Percentiles rank a stretch among this genome's conserved stretches.
phyloP scores from a whole-genome alignment of 92 coral and sea anemone genomes.

The Chrysogorgia sp. region DNA sequence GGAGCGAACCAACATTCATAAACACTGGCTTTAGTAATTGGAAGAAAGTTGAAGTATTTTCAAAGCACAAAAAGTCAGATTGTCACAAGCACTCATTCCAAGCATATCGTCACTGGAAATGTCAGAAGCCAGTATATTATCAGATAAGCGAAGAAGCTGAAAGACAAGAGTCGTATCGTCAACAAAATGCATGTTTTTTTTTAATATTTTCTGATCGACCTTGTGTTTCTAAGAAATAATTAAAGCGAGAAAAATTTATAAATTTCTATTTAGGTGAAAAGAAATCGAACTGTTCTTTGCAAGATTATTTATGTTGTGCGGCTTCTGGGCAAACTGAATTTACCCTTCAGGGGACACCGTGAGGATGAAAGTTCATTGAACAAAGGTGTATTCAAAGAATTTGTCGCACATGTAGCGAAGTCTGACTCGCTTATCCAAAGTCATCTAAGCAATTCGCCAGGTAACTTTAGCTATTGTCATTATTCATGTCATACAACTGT shows the following conservation, averaged over 20 bases:
- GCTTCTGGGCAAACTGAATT: no score
- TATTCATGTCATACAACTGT: neutral
- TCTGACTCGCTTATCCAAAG: neutral
- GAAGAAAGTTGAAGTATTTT: slow-evolving; percentile 11
- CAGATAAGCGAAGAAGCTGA: slow-evolving; percentile 19
- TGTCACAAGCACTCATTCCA: slow-evolving; percentile 34
- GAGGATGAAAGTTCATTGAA: slow-evolving; percentile 10
- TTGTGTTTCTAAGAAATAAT: neutral
- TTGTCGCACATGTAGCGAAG: slow-evolving; percentile 14
- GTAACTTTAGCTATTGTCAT: neutral
- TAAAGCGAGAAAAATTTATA: neutral
- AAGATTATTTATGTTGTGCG: slow-evolving; percentile 24
- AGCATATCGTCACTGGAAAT: slow-evolving; percentile 31
- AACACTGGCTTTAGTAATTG: slow-evolving; percentile 35
- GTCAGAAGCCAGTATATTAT: slow-evolving; percentile 16
- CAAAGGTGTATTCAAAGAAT: slow-evolving; percentile 30
- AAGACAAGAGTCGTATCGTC: slow-evolving; percentile 21
- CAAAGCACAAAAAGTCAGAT: slow-evolving; percentile 33
- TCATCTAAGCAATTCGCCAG: slow-evolving; percentile 15
- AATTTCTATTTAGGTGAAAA: slow-evolving; percentile 31
- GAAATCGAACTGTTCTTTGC: slow-evolving; percentile 32
- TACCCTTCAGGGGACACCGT: no score
- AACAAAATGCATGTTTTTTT: slow-evolving; percentile 7
- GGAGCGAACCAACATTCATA: slow-evolving; percentile 22
- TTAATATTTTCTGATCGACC: neutral